Conservation (phyloP, 1,140 invertebrate species). For the Drosophila arizonae region DNA sequence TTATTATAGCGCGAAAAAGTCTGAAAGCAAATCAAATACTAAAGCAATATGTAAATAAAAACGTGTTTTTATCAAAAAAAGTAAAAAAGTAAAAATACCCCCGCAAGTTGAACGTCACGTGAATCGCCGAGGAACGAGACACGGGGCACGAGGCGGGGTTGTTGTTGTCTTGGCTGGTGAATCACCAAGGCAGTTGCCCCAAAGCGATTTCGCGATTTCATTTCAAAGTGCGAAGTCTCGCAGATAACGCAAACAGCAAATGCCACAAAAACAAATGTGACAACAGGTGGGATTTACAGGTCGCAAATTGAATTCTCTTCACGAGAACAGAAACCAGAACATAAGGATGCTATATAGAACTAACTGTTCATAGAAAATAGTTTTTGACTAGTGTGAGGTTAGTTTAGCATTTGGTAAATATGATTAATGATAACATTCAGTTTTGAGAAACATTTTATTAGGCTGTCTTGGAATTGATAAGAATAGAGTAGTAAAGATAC, state of each 20-base stretch:
- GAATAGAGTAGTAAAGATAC: no score
- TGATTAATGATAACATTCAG: no score
- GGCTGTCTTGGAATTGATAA: no score
- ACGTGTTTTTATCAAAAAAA: slow-evolving; percentile 22
- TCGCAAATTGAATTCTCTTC: background rate
- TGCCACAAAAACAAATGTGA: background rate
- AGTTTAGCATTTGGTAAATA: no score
- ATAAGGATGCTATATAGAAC: no score
- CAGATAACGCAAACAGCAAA: slow-evolving; percentile 27
- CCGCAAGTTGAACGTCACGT: slow-evolving; percentile 32
- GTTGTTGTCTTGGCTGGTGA: slow-evolving; percentile 20
- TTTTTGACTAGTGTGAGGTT: no score
- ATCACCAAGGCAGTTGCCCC: slow-evolving; percentile 39
- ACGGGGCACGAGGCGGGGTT: background rate
- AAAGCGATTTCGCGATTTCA: slow-evolving; percentile 23
- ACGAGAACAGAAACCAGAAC: background rate
- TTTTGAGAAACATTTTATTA: no score
- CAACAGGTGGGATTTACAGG: background rate
- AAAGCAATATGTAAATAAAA: slow-evolving; percentile 24
- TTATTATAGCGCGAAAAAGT: slow-evolving; percentile 48
- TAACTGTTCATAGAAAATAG: no score
- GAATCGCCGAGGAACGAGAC: background rate
- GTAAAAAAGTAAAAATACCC: slow-evolving; percentile 2
- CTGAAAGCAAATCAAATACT: slow-evolving; percentile 9
- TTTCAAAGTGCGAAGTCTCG: background rate